Evolutionary conservation across 2,888 invertebrate species (phyloP), one percentile per base, ranked within the genome.

Genomic region (Thecocarcelia acutangulata): DNA sequence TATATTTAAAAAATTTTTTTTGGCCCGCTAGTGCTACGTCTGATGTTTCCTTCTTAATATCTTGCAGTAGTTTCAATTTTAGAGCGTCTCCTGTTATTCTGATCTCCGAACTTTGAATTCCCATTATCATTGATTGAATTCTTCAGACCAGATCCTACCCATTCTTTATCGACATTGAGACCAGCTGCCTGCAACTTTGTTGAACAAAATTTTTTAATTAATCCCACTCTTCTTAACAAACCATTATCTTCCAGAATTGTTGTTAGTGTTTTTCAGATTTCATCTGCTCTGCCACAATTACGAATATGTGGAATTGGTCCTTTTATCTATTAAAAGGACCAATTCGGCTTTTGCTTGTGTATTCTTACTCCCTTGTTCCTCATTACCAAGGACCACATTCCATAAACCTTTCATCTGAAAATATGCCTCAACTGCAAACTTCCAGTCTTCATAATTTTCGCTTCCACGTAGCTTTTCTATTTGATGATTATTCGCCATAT

Each of bases 391-490:
- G 15, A 63, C 17, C 12, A 37, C 33, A 19, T 69, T 77, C 69
- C 68, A 76, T n/a, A 76, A 33, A 52, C 46, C 50, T 46, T 69
- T 77, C n/a, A n/a, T n/a, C n/a, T n/a, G n/a, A n/a, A n/a, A n/a
- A n/a, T n/a, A n/a, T n/a, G n/a, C n/a, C n/a, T n/a, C n/a, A n/a
- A n/a, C n/a, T n/a, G n/a, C n/a, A n/a, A n/a, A n/a, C n/a, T n/a
- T n/a, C n/a, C n/a, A n/a, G n/a, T 77, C 77, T 63, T 70, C 63
- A 50, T 63, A 63, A 17, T 54, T 69, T 33, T 77, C 69, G 56
- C 76, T 68, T 33, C 33, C 33, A 33, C 33, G 4, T 6, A 33
- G 33, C 9, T 33, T 33, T 9, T 33, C 33, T 6, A 33, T 33
- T 33, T 33, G 33, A 33, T 33, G 33, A 33, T 33, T 33, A 8